Evolutionary conservation across 2,113 vertebrate genomes (phyloP).

Genomic region (Romanogobio albipinnatus): DNA sequence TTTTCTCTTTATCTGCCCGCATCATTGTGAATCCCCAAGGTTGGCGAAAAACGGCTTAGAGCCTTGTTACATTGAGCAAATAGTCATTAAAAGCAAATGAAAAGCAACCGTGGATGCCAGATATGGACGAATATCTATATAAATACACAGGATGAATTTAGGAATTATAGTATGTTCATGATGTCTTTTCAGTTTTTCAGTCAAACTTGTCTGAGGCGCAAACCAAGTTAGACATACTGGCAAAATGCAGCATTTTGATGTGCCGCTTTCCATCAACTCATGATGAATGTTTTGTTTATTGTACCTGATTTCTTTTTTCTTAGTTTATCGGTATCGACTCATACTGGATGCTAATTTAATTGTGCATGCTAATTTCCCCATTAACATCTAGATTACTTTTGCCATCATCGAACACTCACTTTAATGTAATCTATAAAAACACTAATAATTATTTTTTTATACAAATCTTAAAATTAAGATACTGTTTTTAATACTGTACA

Average conservation of each 20-base stretch:
- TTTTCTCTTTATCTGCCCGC: background rate
- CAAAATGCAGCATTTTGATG: background rate
- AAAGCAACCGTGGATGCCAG: conserved; percentile 1
- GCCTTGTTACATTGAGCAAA: conserved; percentile 52
- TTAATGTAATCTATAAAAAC: background rate
- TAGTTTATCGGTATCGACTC: background rate
- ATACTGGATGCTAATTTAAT: background rate
- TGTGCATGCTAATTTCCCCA: background rate
- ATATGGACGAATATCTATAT: background rate
- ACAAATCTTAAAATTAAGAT: too few species aligned
- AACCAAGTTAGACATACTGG: background rate
- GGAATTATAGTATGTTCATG: background rate
- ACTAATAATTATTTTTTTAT: background rate
- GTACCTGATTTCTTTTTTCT: background rate
- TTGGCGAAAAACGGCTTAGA: conserved; percentile 39
- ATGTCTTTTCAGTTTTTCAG: background rate
- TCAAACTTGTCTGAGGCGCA: background rate
- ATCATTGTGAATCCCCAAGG: background rate
- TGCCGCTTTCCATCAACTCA: background rate
- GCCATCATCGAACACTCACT: background rate
- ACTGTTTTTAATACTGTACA: too few species aligned
- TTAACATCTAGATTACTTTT: background rate
- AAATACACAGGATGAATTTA: background rate
- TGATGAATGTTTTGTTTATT: background rate
- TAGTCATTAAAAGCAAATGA: conserved; percentile 58